Evolutionary conservation across 2,888 invertebrate genomes (phyloP).

Genomic region (Pemphredon lugubris): DNA sequence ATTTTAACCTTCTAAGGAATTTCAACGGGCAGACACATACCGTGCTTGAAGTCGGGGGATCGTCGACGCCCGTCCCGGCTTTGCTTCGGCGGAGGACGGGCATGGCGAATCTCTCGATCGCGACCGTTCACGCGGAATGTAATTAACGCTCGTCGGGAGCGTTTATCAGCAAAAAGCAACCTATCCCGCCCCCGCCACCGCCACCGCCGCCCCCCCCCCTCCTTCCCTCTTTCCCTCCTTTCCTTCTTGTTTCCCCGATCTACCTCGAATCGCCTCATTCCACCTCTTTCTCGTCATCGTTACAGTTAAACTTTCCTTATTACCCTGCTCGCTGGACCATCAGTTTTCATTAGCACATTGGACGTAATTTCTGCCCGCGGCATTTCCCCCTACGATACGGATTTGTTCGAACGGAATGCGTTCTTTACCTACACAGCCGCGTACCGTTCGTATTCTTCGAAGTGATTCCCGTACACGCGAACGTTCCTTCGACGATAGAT

Average conservation of each 20-base stretch:
- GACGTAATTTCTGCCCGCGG: conserved; percentile 29
- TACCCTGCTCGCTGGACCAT: conserved; percentile 46
- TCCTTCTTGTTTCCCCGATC: background rate
- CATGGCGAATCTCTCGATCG: conserved; percentile 68
- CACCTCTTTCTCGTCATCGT: conserved; percentile 38
- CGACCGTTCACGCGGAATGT: conserved; percentile 72
- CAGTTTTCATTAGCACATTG: conserved; percentile 35
- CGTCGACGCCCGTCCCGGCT: conserved; percentile 27
- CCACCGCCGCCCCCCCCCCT: conserved; percentile 16
- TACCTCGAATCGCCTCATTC: conserved; percentile 17
- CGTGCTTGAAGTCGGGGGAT: conserved; percentile 42
- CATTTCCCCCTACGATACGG: conserved; percentile 7
- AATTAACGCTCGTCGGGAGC: conserved; percentile 69
- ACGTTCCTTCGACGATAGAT: no score
- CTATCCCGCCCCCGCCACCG: conserved; percentile 34
- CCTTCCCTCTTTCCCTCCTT: background rate
- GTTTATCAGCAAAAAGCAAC: conserved; percentile 61
- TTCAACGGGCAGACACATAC: conserved; percentile 41
- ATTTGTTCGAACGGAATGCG: background rate
- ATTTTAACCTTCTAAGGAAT: conserved; percentile 57
- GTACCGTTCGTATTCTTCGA: background rate
- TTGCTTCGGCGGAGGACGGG: conserved; percentile 53
- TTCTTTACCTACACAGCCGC: conserved; percentile 1
- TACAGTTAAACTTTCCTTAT: conserved; percentile 62
- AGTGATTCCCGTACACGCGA: conserved; percentile 1